Evolutionary conservation across 2,113 vertebrate species (phyloP).

Genomic region (Nasalis larvatus): DNA sequence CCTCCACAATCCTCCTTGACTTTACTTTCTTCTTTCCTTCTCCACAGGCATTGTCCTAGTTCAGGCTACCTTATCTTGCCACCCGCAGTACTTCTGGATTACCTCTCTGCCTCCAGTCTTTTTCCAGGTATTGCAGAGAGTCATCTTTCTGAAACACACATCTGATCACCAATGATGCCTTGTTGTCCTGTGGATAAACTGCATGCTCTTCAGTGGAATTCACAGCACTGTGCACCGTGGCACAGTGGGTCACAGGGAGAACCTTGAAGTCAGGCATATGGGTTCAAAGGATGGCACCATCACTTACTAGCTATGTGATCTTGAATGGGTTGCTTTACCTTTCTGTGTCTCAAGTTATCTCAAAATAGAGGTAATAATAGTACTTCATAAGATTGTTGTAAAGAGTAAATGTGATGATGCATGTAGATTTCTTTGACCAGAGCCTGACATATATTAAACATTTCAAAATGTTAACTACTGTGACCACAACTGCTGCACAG

Average conservation of each 20-base stretch:
- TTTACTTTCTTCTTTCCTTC: background rate
- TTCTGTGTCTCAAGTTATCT: background rate
- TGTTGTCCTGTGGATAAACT: background rate
- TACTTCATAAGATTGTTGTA: background rate
- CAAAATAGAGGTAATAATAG: background rate
- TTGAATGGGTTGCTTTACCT: background rate
- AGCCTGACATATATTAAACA: background rate
- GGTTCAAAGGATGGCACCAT: background rate
- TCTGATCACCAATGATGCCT: background rate
- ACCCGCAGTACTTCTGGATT: background rate
- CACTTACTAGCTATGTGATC: background rate
- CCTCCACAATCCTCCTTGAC: background rate
- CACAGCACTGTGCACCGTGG: background rate
- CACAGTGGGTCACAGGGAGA: too few species aligned
- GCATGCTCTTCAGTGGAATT: background rate
- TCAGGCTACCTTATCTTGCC: background rate
- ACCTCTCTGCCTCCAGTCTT: background rate
- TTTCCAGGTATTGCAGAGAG: background rate
- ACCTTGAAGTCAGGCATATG: background rate
- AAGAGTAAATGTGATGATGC: background rate
- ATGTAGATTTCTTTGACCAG: background rate
- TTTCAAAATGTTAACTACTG: background rate
- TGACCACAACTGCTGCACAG: background rate
- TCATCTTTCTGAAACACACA: background rate
- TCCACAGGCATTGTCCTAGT: background rate